Conservation (phyloP, 2,113 vertebrate genomes). For the Phalacrocorax carbo region DNA sequence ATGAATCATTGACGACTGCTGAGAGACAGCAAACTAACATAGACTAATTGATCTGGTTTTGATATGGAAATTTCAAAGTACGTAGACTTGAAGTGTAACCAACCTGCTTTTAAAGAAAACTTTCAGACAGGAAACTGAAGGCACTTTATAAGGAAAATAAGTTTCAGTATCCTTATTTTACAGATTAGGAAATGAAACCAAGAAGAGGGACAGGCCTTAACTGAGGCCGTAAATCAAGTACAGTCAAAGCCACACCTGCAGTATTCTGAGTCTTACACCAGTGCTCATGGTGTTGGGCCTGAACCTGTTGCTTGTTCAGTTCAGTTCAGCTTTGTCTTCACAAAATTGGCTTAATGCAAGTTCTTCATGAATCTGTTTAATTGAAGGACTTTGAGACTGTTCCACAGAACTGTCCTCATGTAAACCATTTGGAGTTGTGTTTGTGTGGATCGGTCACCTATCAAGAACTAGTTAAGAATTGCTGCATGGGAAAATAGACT, state of each 20-base stretch:
- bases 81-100: not conserved
- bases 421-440: not conserved
- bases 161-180: not conserved
- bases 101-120: not conserved
- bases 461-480: not conserved
- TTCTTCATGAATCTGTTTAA: not conserved
- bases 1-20: not conserved
- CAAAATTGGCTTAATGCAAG: not conserved
- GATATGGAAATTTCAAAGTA: not conserved
- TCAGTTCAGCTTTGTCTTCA: not conserved
- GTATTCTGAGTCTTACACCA: not conserved
- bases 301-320: not conserved
- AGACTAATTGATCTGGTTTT: not conserved
- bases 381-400: accelerated
- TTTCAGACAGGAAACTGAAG: not conserved
- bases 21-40: not conserved
- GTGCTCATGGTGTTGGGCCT: not conserved
- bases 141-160: not conserved
- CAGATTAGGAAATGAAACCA: not conserved
- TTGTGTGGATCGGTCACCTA: not conserved
- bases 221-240: not conserved
- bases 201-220: not conserved
- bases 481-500: not conserved
- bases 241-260: not conserved
- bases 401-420: not conserved